phyloP scores from a whole-genome alignment of 23 tunicate species.

The Ascidia mentula region DNA sequence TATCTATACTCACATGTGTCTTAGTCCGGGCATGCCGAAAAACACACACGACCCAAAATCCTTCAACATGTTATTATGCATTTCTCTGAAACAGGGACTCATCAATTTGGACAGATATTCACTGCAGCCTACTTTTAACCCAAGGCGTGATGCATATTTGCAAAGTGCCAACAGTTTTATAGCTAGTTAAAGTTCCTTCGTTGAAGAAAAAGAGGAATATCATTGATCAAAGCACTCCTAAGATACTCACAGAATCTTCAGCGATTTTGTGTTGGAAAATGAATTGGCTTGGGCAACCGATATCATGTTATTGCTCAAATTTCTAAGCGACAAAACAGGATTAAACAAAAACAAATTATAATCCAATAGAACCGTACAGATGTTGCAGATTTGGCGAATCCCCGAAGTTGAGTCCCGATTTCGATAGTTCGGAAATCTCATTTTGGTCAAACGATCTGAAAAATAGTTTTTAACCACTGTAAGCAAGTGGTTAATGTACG shows the following conservation, averaged over 20 bases:
- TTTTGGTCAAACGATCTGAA: slow-evolving; percentile 35
- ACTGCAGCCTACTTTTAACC: too few relatives aligned
- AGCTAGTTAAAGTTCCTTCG: too few relatives aligned
- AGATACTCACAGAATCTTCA: slow-evolving; percentile 17
- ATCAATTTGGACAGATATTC: too few relatives aligned
- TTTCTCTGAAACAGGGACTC: slow-evolving; percentile 10
- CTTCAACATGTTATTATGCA: slow-evolving; percentile 1
- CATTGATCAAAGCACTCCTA: too few relatives aligned
- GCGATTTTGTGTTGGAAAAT: background rate
- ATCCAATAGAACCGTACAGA: background rate
- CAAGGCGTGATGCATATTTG: too few relatives aligned
- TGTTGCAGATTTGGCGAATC: slow-evolving; percentile 6
- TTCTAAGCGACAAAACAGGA: background rate
- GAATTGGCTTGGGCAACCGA: slow-evolving; percentile 3
- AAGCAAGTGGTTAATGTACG: too few relatives aligned
- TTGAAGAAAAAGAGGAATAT: too few relatives aligned
- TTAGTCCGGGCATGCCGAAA: background rate
- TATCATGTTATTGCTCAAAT: slow-evolving; percentile 28
- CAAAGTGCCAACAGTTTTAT: too few relatives aligned
- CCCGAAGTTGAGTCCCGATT: background rate
- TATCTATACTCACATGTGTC: slow-evolving; percentile 22
- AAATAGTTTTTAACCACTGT: too few relatives aligned
- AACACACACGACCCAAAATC: slow-evolving; percentile 25
- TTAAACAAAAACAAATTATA: background rate
- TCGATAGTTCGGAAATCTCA: slow-evolving; percentile 13